These are phyloP conservation scores for Notocelia uddmanniana DNA, from an alignment of 2,888 invertebrate genomes.

Conservation along the genomic window DNA sequence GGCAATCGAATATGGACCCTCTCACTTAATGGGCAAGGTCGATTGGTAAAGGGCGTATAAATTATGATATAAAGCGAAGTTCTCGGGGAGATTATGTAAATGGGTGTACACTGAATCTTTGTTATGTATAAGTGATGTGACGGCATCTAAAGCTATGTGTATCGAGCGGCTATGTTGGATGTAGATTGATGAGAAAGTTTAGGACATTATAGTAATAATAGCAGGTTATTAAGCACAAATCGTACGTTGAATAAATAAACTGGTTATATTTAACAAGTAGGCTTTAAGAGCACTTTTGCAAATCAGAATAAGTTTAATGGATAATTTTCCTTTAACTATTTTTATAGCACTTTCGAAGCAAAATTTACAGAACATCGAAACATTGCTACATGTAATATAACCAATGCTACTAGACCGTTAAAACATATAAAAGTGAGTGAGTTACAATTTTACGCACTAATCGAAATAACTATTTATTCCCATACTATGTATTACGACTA, in stretches of 20 bases:
- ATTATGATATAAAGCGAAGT: slow-evolving; percentile 41
- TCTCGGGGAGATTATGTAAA: slow-evolving; percentile 51
- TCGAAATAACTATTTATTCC: background rate
- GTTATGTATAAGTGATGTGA: slow-evolving; percentile 58
- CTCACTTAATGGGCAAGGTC: slow-evolving; percentile 6
- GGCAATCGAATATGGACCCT: slow-evolving; percentile 17
- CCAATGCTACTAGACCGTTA: too few relatives aligned
- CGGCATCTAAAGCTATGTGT: slow-evolving; percentile 5
- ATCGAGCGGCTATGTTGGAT: background rate
- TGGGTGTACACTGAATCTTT: slow-evolving; percentile 57
- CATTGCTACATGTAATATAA: too few relatives aligned
- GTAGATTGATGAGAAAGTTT: slow-evolving; percentile 1
- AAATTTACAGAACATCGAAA: too few relatives aligned
- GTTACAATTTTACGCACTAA: background rate
- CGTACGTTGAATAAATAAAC: background rate
- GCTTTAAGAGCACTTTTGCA: background rate
- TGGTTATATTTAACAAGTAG: background rate
- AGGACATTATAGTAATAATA: background rate
- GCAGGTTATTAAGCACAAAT: background rate
- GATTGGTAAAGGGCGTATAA: slow-evolving; percentile 3
- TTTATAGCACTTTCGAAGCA: too few relatives aligned
- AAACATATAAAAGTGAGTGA: background rate
- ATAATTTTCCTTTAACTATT: too few relatives aligned
- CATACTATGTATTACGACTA: background rate
- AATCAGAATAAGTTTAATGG: background rate